A percentile compares a stretch with the other conserved stretches of the same genome.
Evolutionary conservation across 2,113 vertebrate genomes (phyloP).

Genomic region (Dicentrarchus labrax): DNA sequence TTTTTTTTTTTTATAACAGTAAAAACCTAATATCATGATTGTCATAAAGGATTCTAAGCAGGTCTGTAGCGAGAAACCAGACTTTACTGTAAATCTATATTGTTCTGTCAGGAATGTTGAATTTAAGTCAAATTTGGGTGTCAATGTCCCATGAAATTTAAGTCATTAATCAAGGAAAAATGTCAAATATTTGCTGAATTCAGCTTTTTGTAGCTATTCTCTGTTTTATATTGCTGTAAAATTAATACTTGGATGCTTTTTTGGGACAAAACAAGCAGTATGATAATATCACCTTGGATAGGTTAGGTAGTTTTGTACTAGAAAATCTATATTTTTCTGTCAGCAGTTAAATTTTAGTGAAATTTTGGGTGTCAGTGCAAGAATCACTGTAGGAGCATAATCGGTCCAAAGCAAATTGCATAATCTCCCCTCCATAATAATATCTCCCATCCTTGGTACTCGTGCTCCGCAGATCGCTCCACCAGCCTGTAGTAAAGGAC

Average conservation of each 20-base stretch:
- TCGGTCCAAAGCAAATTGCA: conserved; percentile 28
- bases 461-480: not conserved
- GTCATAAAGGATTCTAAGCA: not conserved
- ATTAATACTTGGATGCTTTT: not conserved
- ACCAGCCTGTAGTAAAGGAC: conserved; percentile 34
- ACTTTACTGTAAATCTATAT: not conserved
- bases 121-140: too few species aligned
- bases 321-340: not conserved
- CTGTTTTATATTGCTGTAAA: not conserved
- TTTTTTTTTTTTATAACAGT: not conserved
- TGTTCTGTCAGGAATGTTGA: not conserved
- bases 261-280: not conserved
- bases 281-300: not conserved
- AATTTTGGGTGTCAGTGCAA: not conserved
- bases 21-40: not conserved
- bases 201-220: not conserved
- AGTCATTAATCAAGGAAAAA: not conserved
- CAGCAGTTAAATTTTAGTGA: not conserved
- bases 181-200: not conserved
- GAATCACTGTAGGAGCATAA: not conserved
- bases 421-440: conserved; percentile 35
- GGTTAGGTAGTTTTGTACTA: not conserved
- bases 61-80: not conserved
- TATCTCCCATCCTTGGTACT: not conserved
- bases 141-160: not conserved